Percentiles rank a stretch among this genome's conserved stretches.
phyloP scores from a whole-genome alignment of 2,888 invertebrate species.

The Prosopocoilus inquinatus region DNA sequence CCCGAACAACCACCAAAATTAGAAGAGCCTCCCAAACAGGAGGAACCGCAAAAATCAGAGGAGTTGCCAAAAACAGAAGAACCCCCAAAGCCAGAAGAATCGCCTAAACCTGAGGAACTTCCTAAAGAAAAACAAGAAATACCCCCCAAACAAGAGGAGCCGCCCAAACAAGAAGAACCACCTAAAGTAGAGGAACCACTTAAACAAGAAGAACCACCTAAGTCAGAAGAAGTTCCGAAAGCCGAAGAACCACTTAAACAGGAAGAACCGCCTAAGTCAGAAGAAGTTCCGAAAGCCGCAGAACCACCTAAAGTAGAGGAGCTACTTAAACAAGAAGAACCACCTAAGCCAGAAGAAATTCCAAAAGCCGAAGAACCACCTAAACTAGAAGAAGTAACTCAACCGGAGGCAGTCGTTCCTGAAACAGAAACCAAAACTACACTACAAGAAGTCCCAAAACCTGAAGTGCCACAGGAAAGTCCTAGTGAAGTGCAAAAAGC shows the following conservation, averaged over 20 bases:
- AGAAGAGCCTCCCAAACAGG: slow-evolving; percentile 31
- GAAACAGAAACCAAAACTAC: neutral
- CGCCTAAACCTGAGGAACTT: slow-evolving; percentile 8
- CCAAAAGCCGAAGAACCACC: slow-evolving; percentile 19
- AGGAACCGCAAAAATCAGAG: slow-evolving; percentile 38
- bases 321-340: neutral
- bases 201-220: slow-evolving; percentile 5
- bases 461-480: slow-evolving; percentile 18
- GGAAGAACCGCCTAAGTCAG: slow-evolving; percentile 10
- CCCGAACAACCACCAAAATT: slow-evolving; percentile 20
- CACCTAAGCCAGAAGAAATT: slow-evolving; percentile 6
- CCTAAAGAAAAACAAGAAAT: slow-evolving; percentile 3
- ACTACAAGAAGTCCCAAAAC: slow-evolving; percentile 14
- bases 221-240: slow-evolving; percentile 2
- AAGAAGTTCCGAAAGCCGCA: neutral
- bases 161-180: slow-evolving; percentile 17
- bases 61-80: slow-evolving; percentile 34
- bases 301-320: slow-evolving; percentile 17
- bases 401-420: slow-evolving; percentile 42
- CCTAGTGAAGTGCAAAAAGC: slow-evolving; percentile 39
- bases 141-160: slow-evolving; percentile 10
- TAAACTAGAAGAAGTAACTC: slow-evolving; percentile 12
- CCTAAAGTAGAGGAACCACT: slow-evolving; percentile 2
- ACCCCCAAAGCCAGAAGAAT: neutral
- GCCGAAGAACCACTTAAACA: neutral